Evolutionary conservation across 2,797 vertebrate genomes (phyloP).

Genomic region (Chelonia mydas): DNA sequence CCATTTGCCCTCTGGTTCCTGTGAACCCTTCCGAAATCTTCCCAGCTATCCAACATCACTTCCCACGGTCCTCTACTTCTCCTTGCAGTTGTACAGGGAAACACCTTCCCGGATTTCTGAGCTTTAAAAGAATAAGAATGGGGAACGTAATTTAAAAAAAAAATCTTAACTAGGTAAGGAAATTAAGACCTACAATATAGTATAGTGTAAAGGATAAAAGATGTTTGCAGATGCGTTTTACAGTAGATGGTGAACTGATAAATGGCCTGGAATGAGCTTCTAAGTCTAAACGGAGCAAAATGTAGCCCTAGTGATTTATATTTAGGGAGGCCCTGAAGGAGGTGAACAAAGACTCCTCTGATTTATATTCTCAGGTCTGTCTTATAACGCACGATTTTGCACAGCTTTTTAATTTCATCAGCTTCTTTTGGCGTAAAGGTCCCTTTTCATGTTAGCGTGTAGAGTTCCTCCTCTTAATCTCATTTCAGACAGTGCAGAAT

Average conservation of each 20-base stretch:
- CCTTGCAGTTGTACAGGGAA: not conserved
- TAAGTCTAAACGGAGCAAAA: rapidly evolving
- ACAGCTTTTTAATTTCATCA: not conserved
- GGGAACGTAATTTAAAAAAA: not conserved
- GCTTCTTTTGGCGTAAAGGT: not conserved
- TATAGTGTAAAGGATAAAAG: not conserved
- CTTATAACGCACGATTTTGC: not conserved
- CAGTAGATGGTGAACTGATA: not conserved
- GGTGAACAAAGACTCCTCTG: not conserved
- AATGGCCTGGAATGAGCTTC: not conserved
- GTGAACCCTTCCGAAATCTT: not conserved
- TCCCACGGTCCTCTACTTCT: not conserved
- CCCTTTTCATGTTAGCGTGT: not conserved
- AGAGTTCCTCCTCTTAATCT: not conserved
- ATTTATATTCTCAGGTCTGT: rapidly evolving
- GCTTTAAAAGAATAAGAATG: not conserved
- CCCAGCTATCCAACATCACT: not conserved
- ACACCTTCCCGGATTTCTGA: not conserved
- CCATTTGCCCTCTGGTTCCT: not conserved
- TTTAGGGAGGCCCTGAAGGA: not conserved
- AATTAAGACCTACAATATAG: not conserved
- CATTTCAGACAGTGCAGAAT: not conserved
- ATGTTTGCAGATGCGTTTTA: not conserved
- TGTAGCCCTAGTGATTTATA: not conserved
- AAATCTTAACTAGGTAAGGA: not conserved